Conservation (phyloP, 2,797 vertebrate genomes). For the Amazona finschi region DNA sequence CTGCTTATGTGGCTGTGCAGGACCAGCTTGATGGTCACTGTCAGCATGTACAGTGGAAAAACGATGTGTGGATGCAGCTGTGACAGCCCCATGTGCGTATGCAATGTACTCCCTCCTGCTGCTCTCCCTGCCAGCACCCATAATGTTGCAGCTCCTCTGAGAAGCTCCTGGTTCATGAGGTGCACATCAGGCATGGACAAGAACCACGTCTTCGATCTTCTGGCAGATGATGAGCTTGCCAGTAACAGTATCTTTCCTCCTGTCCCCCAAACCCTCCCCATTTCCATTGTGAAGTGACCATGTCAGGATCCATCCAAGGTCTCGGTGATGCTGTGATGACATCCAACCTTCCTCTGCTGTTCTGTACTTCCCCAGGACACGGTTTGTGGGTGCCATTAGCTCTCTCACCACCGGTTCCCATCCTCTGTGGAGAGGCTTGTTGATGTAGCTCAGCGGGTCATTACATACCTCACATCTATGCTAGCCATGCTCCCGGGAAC, state of each 20-base stretch:
- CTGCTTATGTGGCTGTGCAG: neutral
- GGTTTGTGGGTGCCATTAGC: fast-evolving
- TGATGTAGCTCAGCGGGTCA: neutral
- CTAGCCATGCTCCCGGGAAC: fast-evolving
- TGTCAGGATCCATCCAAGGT: neutral
- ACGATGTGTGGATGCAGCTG: fast-evolving
- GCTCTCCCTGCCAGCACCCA: neutral
- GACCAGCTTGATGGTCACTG: neutral
- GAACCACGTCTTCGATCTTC: neutral
- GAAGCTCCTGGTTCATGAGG: neutral
- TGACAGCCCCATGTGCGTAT: neutral
- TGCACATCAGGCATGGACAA: neutral
- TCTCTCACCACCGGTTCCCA: neutral
- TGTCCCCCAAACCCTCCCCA: neutral
- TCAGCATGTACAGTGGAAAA: neutral
- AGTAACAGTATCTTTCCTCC: neutral
- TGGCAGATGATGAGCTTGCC: neutral
- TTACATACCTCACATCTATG: fast-evolving
- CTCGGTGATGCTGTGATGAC: neutral
- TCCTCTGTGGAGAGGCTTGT: neutral
- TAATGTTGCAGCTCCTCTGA: neutral
- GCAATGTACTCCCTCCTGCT: neutral
- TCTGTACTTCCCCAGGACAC: neutral
- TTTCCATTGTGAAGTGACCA: neutral
- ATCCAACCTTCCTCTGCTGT: neutral